Base-by-base conservation (phyloP, 2,888 invertebrate species). In the Myathropa florea region DNA sequence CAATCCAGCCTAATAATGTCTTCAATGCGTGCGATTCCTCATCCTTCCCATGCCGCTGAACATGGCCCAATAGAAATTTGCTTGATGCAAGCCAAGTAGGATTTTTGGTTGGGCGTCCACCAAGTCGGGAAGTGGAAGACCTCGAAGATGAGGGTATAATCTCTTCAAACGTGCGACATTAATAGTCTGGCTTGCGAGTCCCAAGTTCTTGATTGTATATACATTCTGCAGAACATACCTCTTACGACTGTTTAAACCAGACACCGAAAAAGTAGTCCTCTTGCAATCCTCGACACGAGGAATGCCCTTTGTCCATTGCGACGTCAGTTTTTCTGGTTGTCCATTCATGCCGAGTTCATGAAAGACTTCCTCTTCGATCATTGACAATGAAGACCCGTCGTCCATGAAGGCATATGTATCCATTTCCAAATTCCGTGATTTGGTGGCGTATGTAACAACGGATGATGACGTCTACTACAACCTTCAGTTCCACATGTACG, bases 321-420 rank as follows among this genome's bases (percentile, higher is more conserved):
- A 3, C 1, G 60, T 72, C 2, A 72, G 36, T 4, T 12, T 12
- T 28, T 61, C 72, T 4, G 72, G 10, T 18, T 46, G 26, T 9
- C 57, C 72, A 23, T 23, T 28, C 3, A 61, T 10, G 24, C 46
- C 61, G 4, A 61, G 24, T 21, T 61, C 36, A 26, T 72, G 2
- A 46, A 72, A 72, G 4, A 72, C 12, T 12, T 72, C 72, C 26
- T 61, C 46, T 18, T 72, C 72, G 7, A 72, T 46, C 72, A 72
- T 61, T 4, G 72, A 21, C 24, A 70, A 14, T 9, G 36, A 23
- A 4, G 59, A 71, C 3, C 60, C 71, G n/a, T 71, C 71, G 18
- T 72, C 72, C 28, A 63, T 33, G 21, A 72, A 39, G 14, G 46
- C 61, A 14, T 18, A 72, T 4, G 61, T 72, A 9, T 72, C 72